Evolutionary conservation across 2,113 vertebrate species (phyloP).

Genomic region (Protobothrops flavoviridis): DNA sequence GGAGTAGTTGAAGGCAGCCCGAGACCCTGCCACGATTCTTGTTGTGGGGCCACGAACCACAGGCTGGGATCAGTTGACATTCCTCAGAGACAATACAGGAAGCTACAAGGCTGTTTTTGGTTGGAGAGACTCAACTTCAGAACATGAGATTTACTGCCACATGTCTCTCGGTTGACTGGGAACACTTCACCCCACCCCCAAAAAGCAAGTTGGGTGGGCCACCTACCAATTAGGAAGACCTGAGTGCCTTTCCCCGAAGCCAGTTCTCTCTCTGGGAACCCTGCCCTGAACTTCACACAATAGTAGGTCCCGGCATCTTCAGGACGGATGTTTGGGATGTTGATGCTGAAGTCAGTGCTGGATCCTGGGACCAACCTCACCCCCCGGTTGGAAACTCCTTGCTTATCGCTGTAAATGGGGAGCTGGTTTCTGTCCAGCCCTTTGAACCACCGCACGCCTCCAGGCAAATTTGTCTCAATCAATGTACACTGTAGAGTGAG

Average conservation of each 20-base stretch:
- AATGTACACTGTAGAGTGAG: neutral
- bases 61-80: rapidly evolving
- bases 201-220: no score
- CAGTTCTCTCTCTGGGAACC: neutral
- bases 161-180: neutral
- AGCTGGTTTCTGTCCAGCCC: neutral
- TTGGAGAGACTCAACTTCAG: neutral
- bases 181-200: neutral
- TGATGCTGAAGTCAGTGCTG: conserved; percentile 40
- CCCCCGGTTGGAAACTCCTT: neutral
- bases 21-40: rapidly evolving
- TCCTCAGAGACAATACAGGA: neutral
- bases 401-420: rapidly evolving
- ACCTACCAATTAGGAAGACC: conserved; percentile 43
- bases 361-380: neutral
- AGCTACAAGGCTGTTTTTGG: neutral
- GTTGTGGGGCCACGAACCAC: rapidly evolving
- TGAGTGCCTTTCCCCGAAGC: neutral
- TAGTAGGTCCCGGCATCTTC: conserved; percentile 30
- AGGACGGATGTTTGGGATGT: conserved; percentile 14
- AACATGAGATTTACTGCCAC: neutral
- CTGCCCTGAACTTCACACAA: conserved; percentile 32
- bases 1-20: conserved; percentile 46
- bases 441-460: neutral
- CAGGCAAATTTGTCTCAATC: rapidly evolving